Evolutionary conservation across 2,113 vertebrate species (phyloP).

Genomic region (Thryonomys swinderianus): DNA sequence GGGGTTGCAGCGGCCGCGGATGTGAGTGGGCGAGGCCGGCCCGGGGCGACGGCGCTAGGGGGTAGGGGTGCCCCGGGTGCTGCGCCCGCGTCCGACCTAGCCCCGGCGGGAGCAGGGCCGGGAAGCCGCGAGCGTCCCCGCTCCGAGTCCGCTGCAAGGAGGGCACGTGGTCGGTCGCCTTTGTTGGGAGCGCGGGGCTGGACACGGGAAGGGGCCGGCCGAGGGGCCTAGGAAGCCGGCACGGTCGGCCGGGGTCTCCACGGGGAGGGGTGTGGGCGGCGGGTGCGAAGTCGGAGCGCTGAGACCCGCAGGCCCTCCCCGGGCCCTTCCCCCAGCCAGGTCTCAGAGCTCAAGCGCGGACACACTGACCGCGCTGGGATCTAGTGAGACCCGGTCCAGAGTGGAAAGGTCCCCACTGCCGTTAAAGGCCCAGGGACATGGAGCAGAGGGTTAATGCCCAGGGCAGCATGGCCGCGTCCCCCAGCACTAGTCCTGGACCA

Average conservation of each 20-base stretch:
- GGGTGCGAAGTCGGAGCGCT: background rate
- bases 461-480: background rate
- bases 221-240: background rate
- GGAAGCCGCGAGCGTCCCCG: background rate
- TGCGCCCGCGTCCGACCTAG: background rate
- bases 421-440: background rate
- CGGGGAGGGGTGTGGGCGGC: background rate
- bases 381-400: background rate
- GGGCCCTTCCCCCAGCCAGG: background rate
- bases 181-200: constrained; percentile 59
- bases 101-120: background rate
- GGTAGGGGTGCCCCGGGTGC: background rate
- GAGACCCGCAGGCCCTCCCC: background rate
- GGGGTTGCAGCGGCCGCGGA: constrained; percentile 43
- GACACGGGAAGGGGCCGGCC: background rate
- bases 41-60: background rate
- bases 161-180: constrained; percentile 61
- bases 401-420: background rate
- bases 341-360: background rate
- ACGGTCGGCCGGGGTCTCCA: background rate
- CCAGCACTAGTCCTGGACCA: background rate
- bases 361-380: background rate
- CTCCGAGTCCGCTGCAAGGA: background rate
- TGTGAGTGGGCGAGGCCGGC: constrained; percentile 73
- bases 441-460: background rate